A percentile compares a stretch with the other conserved stretches of the same genome.
These are phyloP conservation scores for Eupelmus urozonus DNA, from an alignment of 2,888 invertebrate species.

Conservation along the genomic window DNA sequence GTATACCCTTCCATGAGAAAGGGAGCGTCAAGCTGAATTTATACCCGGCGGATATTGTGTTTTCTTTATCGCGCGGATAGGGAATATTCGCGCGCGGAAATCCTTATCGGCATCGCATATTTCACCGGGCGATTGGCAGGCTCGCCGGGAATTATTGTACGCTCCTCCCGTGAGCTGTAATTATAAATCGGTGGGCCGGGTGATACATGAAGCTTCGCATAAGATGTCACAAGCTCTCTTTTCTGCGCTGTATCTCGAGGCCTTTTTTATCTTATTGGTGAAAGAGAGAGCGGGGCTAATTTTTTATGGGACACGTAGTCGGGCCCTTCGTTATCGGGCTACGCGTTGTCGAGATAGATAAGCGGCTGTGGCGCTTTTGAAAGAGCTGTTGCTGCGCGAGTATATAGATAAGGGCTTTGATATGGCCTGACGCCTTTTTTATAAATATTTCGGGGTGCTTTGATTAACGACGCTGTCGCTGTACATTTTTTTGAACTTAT, in stretches of 20 bases:
- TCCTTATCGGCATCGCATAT: slow-evolving; percentile 8
- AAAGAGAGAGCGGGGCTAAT: background rate
- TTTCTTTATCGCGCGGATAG: slow-evolving; percentile 45
- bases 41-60: slow-evolving; percentile 30
- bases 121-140: slow-evolving; percentile 6
- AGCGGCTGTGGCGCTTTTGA: slow-evolving; percentile 10
- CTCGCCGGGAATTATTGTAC: slow-evolving; percentile 6
- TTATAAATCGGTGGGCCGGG: slow-evolving; percentile 12
- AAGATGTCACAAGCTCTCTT: background rate
- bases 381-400: background rate
- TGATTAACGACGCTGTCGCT: slow-evolving; percentile 20
- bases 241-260: background rate
- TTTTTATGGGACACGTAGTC: slow-evolving; percentile 31
- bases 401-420: background rate
- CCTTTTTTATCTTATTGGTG: background rate
- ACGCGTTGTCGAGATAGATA: slow-evolving; percentile 20
- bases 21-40: slow-evolving; percentile 18
- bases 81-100: background rate
- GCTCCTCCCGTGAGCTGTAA: background rate
- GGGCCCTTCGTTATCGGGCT: slow-evolving; percentile 27
- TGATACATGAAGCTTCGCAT: background rate
- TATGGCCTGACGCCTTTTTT: slow-evolving; percentile 23
- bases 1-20: slow-evolving; percentile 4
- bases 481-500: background rate
- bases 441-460: background rate